phyloP scores from a whole-genome alignment of 2,797 vertebrate species.

The Xiphorhynchus erythropygius region DNA sequence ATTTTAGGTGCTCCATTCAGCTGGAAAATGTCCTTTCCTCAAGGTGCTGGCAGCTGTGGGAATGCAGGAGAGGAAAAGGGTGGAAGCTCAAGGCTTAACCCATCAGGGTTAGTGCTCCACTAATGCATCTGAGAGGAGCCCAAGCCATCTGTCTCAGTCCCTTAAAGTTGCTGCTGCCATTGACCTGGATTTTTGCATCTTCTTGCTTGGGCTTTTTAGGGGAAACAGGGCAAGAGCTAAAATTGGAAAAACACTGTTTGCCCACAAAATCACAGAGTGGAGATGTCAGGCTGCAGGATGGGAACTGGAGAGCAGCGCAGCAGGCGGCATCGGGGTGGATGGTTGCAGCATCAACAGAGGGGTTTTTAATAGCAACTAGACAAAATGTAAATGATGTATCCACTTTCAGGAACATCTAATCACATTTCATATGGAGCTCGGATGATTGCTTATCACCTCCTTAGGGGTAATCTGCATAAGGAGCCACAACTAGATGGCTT shows the following conservation, averaged over 20 bases:
- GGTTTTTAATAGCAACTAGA: slow-evolving; percentile 44
- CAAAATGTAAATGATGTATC: slow-evolving; percentile 56
- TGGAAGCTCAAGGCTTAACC: not conserved
- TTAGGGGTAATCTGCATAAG: slow-evolving; percentile 58
- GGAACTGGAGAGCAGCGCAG: not conserved
- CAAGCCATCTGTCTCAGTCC: not conserved
- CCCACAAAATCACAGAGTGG: not conserved
- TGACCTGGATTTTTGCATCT: not conserved
- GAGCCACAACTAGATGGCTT: not conserved
- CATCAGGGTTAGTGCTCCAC: not conserved
- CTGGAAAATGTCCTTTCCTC: not conserved
- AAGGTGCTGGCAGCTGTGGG: slow-evolving; percentile 1
- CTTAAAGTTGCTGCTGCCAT: not conserved
- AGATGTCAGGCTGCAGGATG: not conserved
- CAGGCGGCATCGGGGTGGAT: not conserved
- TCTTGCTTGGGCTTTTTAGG: not conserved
- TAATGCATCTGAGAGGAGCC: not conserved
- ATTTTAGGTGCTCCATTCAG: not conserved
- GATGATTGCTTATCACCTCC: slow-evolving; percentile 65
- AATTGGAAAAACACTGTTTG: not conserved
- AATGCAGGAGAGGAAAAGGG: not conserved
- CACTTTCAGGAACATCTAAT: slow-evolving; percentile 57
- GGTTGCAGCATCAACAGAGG: slow-evolving; percentile 20
- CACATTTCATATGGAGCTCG: slow-evolving; percentile 49
- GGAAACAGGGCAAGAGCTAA: not conserved